Percentiles rank a stretch among this genome's conserved stretches.
Conservation (phyloP, 2,888 invertebrate genomes). For the Seira ritae region DNA sequence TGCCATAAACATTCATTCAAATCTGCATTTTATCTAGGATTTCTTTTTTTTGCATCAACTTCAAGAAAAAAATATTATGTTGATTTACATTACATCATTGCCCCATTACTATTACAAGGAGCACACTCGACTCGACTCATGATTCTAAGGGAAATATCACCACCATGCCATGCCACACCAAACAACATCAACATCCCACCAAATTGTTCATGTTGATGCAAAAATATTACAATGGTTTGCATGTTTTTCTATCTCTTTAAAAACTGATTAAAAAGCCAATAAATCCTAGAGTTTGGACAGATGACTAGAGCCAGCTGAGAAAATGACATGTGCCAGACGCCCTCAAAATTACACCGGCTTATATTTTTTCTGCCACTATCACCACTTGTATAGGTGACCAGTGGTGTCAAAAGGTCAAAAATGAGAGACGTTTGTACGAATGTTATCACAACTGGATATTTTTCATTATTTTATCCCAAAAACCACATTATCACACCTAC, state of each 20-base stretch:
- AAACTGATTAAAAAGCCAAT: slow-evolving; percentile 64
- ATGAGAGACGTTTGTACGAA: slow-evolving; percentile 59
- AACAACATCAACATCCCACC: no score
- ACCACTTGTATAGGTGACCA: slow-evolving; percentile 27
- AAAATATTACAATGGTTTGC: slow-evolving; percentile 36
- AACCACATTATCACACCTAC: slow-evolving; percentile 60
- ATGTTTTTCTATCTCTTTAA: slow-evolving; percentile 15
- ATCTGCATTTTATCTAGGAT: no score
- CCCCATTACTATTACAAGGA: no score
- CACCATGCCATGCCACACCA: no score
- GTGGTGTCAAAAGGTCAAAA: slow-evolving; percentile 62
- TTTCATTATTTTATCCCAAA: slow-evolving; percentile 50
- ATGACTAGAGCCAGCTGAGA: slow-evolving; percentile 59
- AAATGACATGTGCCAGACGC: slow-evolving; percentile 63
- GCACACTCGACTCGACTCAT: no score
- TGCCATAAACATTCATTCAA: no score
- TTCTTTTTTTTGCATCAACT: no score
- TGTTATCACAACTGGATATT: slow-evolving; percentile 59
- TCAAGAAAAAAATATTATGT: no score
- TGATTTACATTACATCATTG: no score
- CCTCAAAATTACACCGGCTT: slow-evolving; percentile 59
- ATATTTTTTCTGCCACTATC: slow-evolving; percentile 17
- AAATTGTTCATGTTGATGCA: slow-evolving; percentile 17
- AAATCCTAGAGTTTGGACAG: slow-evolving; percentile 59
- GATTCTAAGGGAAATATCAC: no score